Conservation (phyloP, 2,888 invertebrate genomes). For the Vanessa cardui region DNA sequence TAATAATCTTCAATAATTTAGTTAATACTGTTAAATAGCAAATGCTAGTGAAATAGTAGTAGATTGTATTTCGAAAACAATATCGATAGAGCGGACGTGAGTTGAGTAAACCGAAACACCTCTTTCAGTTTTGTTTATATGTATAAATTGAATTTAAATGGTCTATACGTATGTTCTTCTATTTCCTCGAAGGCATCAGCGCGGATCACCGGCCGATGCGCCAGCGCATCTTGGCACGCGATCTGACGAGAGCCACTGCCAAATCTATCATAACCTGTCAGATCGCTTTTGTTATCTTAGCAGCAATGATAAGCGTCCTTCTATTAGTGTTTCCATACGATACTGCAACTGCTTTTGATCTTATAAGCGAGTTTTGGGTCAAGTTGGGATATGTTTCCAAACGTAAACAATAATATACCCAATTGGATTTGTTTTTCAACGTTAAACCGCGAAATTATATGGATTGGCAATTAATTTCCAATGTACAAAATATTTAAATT, state of each 20-base stretch:
- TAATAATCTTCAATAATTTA: too few species aligned
- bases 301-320: conserved; percentile 15
- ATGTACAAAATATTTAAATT: too few species aligned
- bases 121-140: neutral
- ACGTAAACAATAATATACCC: too few species aligned
- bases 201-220: conserved; percentile 24
- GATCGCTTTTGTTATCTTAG: conserved; percentile 31
- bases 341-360: neutral
- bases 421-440: too few species aligned
- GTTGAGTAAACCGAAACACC: neutral
- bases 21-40: too few species aligned
- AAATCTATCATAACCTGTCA: conserved; percentile 48
- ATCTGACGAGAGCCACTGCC: conserved; percentile 52
- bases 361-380: neutral
- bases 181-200: conserved; percentile 16
- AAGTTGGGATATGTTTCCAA: neutral
- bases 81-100: too few species aligned
- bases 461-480: too few species aligned
- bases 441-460: too few species aligned
- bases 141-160: neutral
- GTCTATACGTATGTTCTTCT: neutral
- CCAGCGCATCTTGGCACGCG: conserved; percentile 57
- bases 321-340: conserved; percentile 8
- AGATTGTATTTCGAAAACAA: too few species aligned
- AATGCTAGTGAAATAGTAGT: too few species aligned